phyloP scores from a whole-genome alignment of 2,888 invertebrate species.

The Cephalotes varians region DNA sequence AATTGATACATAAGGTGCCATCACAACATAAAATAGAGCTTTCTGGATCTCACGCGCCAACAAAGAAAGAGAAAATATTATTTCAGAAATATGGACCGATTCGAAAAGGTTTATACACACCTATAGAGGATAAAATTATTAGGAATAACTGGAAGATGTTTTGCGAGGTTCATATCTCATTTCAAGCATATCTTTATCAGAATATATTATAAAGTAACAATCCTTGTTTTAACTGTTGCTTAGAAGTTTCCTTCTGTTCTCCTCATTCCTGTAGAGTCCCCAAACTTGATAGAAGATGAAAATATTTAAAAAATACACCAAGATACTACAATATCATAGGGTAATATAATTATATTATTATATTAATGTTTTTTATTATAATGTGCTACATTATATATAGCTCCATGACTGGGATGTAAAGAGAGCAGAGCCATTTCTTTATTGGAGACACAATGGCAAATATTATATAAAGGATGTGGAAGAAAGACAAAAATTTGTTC shows the following conservation, averaged over 20 bases:
- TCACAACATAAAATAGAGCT: conserved; percentile 78
- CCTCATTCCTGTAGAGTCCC: neutral
- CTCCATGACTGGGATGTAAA: conserved; percentile 78
- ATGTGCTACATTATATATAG: conserved; percentile 60
- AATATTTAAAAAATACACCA: neutral
- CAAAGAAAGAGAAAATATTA: conserved; percentile 57
- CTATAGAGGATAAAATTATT: conserved; percentile 76
- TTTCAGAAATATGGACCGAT: conserved; percentile 73
- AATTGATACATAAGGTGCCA: conserved; percentile 73
- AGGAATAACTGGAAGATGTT: conserved; percentile 80
- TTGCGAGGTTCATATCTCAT: conserved; percentile 76
- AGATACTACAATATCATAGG: neutral
- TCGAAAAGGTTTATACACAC: conserved; percentile 71
- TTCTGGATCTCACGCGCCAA: conserved; percentile 68
- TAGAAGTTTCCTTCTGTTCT: neutral
- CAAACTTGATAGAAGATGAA: neutral
- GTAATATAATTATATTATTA: neutral
- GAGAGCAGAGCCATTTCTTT: conserved; percentile 73
- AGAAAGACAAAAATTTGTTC: conserved; percentile 78
- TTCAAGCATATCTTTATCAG: too few relatives aligned
- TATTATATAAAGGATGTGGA: conserved; percentile 61
- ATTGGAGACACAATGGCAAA: conserved; percentile 57
- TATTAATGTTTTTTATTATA: conserved; percentile 1
- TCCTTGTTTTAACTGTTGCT: too few relatives aligned
- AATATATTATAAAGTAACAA: too few relatives aligned